Percentiles rank a stretch among this genome's conserved stretches.
Evolutionary conservation across 2,888 invertebrate species (phyloP).

Genomic region (Leptinotarsa peninsularis): DNA sequence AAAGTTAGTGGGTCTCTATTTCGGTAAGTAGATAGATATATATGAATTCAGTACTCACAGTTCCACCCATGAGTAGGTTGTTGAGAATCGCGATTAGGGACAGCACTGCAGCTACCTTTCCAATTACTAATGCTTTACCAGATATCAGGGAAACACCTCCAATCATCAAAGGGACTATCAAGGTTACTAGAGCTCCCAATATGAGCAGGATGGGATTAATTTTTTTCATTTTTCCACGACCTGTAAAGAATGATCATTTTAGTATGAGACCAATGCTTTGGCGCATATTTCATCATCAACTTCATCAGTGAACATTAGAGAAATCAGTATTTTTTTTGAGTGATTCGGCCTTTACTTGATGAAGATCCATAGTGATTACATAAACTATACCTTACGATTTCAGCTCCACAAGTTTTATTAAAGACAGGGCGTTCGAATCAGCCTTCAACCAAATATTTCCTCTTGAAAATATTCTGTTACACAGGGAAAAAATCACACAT

Average conservation of each 20-base stretch:
- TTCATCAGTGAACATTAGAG: no score
- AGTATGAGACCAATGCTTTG: not conserved
- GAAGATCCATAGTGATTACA: no score
- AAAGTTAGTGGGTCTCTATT: no score
- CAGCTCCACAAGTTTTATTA: no score
- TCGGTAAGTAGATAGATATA: not conserved
- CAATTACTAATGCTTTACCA: conserved; percentile 81
- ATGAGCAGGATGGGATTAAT: conserved; percentile 77
- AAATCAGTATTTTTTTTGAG: no score
- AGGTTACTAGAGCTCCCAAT: conserved; percentile 72
- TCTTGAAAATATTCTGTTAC: no score
- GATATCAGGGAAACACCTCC: conserved; percentile 80
- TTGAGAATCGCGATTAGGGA: conserved; percentile 76
- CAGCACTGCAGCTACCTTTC: conserved; percentile 82
- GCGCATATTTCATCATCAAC: no score
- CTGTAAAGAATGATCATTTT: conserved; percentile 63
- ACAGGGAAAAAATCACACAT: no score
- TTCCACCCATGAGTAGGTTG: conserved; percentile 57
- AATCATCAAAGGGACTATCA: conserved; percentile 71
- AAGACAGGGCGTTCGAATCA: no score
- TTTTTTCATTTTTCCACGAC: conserved; percentile 80
- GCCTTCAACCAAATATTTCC: no score
- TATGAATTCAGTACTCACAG: conserved; percentile 1
- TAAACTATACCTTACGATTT: no score
- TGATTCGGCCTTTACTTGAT: no score